These are phyloP conservation scores for Acronicta alni DNA, from an alignment of 2,888 invertebrate genomes.

Conservation along the genomic window DNA sequence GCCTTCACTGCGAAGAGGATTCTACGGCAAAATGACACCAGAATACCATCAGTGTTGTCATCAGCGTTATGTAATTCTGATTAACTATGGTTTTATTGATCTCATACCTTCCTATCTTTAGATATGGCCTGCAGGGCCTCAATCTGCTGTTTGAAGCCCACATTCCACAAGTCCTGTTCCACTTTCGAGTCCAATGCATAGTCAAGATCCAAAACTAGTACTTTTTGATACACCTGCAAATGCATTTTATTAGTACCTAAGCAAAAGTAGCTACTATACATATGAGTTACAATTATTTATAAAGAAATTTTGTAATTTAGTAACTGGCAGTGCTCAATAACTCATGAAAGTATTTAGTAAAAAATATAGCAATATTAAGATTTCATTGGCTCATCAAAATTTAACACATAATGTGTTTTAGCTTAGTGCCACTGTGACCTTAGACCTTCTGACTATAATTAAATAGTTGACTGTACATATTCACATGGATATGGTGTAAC, in stretches of 20 bases:
- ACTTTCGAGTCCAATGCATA: constrained; percentile 96
- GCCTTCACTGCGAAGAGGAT: constrained; percentile 92
- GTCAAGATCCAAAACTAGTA: constrained; percentile 94
- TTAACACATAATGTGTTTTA: too few species aligned
- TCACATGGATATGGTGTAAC: too few species aligned
- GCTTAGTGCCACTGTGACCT: too few species aligned
- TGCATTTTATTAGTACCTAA: background rate
- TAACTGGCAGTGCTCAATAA: too few species aligned
- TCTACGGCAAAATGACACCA: constrained; percentile 82
- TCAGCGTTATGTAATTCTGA: background rate
- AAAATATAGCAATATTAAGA: too few species aligned
- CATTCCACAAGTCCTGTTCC: constrained; percentile 96
- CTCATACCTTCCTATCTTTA: constrained; percentile 93
- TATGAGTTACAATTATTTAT: too few species aligned
- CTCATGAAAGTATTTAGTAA: too few species aligned
- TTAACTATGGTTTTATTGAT: background rate
- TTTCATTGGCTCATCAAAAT: too few species aligned
- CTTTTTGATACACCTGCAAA: constrained; percentile 91
- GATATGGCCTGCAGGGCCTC: constrained; percentile 93
- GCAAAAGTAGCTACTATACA: too few species aligned
- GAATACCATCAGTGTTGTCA: background rate
- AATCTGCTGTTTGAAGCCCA: constrained; percentile 96
- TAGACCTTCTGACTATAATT: too few species aligned
- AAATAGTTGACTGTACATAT: too few species aligned
- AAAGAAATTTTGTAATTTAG: too few species aligned